phyloP scores from a whole-genome alignment of 2,113 vertebrate genomes.

The Xiphorhynchus elegans region DNA sequence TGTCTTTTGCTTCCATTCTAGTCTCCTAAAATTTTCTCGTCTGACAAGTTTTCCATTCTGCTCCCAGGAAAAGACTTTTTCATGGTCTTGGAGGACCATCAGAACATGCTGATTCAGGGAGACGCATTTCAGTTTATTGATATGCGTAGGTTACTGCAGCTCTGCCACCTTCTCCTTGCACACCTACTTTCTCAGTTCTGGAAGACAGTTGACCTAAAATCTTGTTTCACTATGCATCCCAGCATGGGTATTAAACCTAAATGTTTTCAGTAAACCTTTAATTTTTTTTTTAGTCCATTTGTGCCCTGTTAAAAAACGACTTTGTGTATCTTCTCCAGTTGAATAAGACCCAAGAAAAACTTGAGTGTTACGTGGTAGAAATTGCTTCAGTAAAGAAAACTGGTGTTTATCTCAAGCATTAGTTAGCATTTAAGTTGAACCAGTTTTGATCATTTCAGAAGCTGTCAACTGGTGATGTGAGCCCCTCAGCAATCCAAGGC shows the following conservation, averaged over 20 bases:
- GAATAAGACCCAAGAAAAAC: background rate
- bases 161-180: background rate
- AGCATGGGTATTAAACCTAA: background rate
- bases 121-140: background rate
- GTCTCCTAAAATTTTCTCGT: background rate
- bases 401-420: background rate
- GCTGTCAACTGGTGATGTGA: background rate
- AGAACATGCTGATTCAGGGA: background rate
- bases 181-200: background rate
- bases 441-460: background rate
- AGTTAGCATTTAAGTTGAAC: conserved; percentile 8
- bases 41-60: background rate
- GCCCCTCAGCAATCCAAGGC: background rate
- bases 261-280: background rate
- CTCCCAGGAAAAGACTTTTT: background rate
- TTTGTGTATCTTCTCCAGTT: background rate
- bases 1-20: background rate
- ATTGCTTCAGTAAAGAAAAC: background rate
- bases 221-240: background rate
- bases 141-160: background rate
- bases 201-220: background rate
- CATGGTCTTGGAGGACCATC: background rate
- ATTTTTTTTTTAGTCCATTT: background rate
- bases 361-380: background rate
- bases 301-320: background rate